These are phyloP conservation scores for Neodiprion fabricii DNA, from an alignment of 1,140 invertebrate species.

Conservation along the genomic window DNA sequence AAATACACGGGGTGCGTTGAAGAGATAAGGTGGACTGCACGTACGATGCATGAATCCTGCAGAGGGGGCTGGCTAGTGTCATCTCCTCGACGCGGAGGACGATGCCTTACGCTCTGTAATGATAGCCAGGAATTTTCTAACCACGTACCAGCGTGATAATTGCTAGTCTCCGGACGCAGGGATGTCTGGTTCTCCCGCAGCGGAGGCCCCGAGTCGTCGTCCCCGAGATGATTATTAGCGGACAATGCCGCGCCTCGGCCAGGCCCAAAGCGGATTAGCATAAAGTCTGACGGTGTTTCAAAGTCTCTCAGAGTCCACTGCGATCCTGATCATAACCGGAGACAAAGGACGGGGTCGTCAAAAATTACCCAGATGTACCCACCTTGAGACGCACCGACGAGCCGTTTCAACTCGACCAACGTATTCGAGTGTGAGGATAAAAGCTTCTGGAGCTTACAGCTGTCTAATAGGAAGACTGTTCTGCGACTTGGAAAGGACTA, in stretches of 20 bases:
- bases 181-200: not conserved
- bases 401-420: no score
- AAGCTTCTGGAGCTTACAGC: no score
- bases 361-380: no score
- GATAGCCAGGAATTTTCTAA: constrained; percentile 35
- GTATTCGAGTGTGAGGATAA: no score
- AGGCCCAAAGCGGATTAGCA: constrained; percentile 40
- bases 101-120: not conserved
- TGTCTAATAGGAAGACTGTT: no score
- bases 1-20: no score
- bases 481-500: no score
- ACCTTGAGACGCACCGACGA: no score
- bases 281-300: constrained; percentile 35
- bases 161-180: constrained; percentile 19
- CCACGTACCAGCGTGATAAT: constrained; percentile 30
- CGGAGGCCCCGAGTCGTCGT: constrained; percentile 8
- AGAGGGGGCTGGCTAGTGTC: not conserved
- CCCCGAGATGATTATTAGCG: constrained; percentile 39
- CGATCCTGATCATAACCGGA: not conserved
- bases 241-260: constrained; percentile 45
- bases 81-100: not conserved
- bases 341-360: not conserved
- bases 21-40: not conserved
- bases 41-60: not conserved
- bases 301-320: not conserved